Conservation (phyloP, 2,797 vertebrate genomes). For the Lutjanus campechanus region DNA sequence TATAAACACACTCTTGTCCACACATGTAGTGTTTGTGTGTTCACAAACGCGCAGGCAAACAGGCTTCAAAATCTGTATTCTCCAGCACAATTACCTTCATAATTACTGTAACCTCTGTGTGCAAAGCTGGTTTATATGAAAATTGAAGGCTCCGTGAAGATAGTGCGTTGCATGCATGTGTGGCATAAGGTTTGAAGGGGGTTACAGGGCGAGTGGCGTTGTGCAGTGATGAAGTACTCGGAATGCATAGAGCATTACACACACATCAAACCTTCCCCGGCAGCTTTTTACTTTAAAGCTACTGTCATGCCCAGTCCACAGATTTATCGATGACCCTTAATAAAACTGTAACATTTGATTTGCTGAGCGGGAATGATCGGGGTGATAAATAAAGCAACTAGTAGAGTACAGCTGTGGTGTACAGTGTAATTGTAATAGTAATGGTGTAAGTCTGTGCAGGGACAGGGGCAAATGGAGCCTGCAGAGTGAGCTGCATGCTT, state of each 20-base stretch:
- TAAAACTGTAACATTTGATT: constrained; percentile 73
- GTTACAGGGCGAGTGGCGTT: constrained; percentile 9
- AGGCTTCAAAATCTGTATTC: not conserved
- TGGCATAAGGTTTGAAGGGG: not conserved
- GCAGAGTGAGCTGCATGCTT: constrained; percentile 72
- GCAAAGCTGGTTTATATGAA: constrained; percentile 9
- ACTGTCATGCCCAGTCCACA: constrained; percentile 38
- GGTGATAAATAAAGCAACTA: constrained; percentile 63
- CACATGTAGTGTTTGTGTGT: not conserved
- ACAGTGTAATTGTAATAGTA: constrained; percentile 51
- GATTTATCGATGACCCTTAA: constrained; percentile 67
- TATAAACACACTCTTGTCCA: constrained; percentile 7
- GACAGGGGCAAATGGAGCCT: constrained; percentile 57
- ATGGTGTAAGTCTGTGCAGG: constrained; percentile 37
- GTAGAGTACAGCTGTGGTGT: constrained; percentile 23
- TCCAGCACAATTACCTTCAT: not conserved
- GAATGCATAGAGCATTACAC: constrained; percentile 22
- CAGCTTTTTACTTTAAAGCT: constrained; percentile 40
- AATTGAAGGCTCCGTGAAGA: constrained; percentile 21
- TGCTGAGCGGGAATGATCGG: constrained; percentile 55
- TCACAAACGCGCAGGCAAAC: constrained; percentile 15
- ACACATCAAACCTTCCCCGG: constrained; percentile 28
- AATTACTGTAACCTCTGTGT: not conserved
- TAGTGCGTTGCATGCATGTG: not conserved
- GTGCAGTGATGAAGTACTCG: constrained; percentile 29